These are phyloP conservation scores for Syritta pipiens DNA, from an alignment of 2,888 invertebrate species.

Conservation along the genomic window DNA sequence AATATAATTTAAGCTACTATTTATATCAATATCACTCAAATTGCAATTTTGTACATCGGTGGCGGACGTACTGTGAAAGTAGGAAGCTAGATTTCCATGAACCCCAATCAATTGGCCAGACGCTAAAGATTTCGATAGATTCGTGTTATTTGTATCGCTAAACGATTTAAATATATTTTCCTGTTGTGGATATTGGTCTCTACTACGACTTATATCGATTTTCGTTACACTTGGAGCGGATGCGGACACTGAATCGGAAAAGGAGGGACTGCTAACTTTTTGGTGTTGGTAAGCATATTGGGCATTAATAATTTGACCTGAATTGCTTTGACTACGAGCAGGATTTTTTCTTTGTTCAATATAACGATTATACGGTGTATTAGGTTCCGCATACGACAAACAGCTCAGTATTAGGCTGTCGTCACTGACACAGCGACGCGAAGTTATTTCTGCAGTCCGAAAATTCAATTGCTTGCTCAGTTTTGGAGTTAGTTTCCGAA, in stretches of 20 bases:
- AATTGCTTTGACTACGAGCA: background rate
- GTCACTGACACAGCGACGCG: constrained; percentile 43
- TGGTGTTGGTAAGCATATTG: background rate
- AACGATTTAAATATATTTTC: constrained; percentile 67
- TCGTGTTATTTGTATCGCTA: constrained; percentile 68
- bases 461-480: constrained; percentile 65
- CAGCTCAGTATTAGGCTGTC: constrained; percentile 24
- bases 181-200: background rate
- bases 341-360: background rate
- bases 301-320: background rate
- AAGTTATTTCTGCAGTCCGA: constrained; percentile 26
- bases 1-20: constrained; percentile 56
- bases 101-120: constrained; percentile 31
- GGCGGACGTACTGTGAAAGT: constrained; percentile 30
- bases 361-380: background rate
- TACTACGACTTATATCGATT: constrained; percentile 9
- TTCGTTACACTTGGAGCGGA: constrained; percentile 9
- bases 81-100: constrained; percentile 12
- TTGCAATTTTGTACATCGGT: constrained; percentile 44
- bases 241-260: constrained; percentile 5
- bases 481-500: constrained; percentile 70
- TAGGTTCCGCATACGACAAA: background rate
- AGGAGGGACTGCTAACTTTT: background rate
- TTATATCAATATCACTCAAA: constrained; percentile 44
- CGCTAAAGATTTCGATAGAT: constrained; percentile 20